A percentile compares a stretch with the other conserved stretches of the same genome.
These are phyloP conservation scores for Phainopepla nitens DNA, from an alignment of 2,113 vertebrate species.

Conservation along the genomic window DNA sequence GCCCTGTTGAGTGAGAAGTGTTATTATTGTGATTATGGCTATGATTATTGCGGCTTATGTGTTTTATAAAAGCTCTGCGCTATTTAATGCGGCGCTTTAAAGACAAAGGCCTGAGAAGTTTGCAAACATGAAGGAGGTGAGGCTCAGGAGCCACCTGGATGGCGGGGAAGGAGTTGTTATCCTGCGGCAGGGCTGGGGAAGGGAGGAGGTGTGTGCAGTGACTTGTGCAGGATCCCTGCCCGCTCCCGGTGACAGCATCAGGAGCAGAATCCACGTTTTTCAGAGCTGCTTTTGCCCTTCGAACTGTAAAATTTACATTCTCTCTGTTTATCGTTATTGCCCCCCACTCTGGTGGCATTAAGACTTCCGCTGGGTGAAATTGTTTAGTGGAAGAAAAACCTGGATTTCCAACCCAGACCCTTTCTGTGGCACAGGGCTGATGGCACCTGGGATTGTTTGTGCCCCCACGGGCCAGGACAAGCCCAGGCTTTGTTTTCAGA, in stretches of 20 bases:
- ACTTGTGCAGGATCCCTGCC: background rate
- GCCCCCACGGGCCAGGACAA: background rate
- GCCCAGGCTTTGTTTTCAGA: background rate
- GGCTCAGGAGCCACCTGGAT: background rate
- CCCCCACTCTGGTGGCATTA: fast-evolving
- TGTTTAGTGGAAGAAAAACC: background rate
- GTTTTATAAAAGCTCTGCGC: background rate
- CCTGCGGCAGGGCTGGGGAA: background rate
- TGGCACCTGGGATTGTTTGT: fast-evolving
- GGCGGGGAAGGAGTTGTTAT: background rate
- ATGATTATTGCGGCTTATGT: background rate
- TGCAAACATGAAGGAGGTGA: background rate
- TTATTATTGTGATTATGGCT: slow-evolving; percentile 21
- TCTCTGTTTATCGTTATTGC: fast-evolving
- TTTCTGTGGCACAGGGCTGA: fast-evolving
- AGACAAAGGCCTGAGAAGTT: slow-evolving; percentile 24
- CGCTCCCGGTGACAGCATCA: background rate
- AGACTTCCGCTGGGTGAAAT: background rate
- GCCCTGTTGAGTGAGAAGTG: background rate
- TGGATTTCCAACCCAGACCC: fast-evolving
- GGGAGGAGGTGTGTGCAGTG: background rate
- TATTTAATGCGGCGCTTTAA: background rate
- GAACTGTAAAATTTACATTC: background rate
- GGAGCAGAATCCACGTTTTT: background rate
- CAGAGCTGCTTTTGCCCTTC: background rate